phyloP scores from a whole-genome alignment of 1,140 invertebrate species.

The Tribolium madens region DNA sequence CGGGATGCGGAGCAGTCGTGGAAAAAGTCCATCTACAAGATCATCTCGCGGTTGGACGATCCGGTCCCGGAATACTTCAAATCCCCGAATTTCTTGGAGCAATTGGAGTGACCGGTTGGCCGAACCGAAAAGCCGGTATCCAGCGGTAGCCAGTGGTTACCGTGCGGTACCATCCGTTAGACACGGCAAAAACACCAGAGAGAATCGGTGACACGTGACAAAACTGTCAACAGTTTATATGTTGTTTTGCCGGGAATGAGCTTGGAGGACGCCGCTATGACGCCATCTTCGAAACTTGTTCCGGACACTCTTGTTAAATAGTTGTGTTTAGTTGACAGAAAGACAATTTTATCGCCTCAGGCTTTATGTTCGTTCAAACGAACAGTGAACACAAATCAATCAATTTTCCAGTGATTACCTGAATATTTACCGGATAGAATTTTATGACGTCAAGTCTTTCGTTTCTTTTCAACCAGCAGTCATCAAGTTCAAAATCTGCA shows the following conservation, averaged over 20 bases:
- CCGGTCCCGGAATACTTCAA: constrained; percentile 99
- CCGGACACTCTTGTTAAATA: constrained; percentile 60
- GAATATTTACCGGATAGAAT: constrained; percentile 62
- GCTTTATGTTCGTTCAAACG: constrained; percentile 61
- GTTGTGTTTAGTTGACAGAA: constrained; percentile 64
- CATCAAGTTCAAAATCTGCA: constrained; percentile 65
- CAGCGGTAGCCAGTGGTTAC: constrained; percentile 47
- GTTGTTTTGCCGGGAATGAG: constrained; percentile 55
- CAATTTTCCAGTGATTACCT: constrained; percentile 61
- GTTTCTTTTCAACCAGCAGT: constrained; percentile 62
- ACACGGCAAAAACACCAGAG: constrained; percentile 48
- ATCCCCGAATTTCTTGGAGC: constrained; percentile 98
- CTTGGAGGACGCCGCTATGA: constrained; percentile 55
- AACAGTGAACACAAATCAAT: constrained; percentile 64
- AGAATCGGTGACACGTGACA: constrained; percentile 64
- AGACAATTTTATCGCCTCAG: constrained; percentile 56
- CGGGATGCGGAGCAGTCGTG: constrained; percentile 98
- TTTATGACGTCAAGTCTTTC: constrained; percentile 61
- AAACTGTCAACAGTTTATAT: constrained; percentile 61
- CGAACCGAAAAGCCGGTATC: constrained; percentile 51
- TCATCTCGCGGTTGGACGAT: constrained; percentile 98
- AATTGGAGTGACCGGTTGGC: constrained; percentile 85
- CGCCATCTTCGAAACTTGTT: constrained; percentile 56
- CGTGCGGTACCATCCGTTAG: constrained; percentile 49
- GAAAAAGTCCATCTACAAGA: constrained; percentile 99